A percentile compares a stretch with the other conserved stretches of the same genome.
Conservation (phyloP, 2,797 vertebrate genomes). For the Centropyge bicolor region DNA sequence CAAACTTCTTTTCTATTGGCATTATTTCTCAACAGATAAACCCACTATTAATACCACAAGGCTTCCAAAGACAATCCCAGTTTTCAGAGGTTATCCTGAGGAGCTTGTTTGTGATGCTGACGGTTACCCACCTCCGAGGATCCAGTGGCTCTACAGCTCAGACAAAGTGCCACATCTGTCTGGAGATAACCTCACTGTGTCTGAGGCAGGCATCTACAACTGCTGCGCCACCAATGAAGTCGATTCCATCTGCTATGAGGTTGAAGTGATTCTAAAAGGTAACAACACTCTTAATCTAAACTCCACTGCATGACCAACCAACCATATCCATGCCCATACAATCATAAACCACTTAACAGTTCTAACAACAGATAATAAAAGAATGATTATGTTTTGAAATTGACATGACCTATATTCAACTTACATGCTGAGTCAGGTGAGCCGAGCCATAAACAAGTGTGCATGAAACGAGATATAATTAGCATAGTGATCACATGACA, state of each 20-base stretch:
- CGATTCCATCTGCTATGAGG: not conserved
- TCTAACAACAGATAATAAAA: too few species aligned
- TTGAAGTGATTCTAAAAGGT: slow-evolving; percentile 82
- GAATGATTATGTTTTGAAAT: too few species aligned
- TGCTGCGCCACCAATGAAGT: slow-evolving; percentile 76
- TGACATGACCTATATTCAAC: too few species aligned
- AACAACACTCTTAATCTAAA: slow-evolving; percentile 31
- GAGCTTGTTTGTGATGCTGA: slow-evolving; percentile 80
- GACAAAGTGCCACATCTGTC: rapidly evolving
- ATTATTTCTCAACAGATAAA: slow-evolving; percentile 67
- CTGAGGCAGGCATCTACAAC: slow-evolving; percentile 65
- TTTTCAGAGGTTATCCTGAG: slow-evolving; percentile 77
- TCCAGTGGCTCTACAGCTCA: slow-evolving; percentile 67
- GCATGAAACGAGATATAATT: too few species aligned
- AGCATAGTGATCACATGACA: too few species aligned
- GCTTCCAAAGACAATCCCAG: slow-evolving; percentile 65
- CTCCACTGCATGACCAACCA: not conserved
- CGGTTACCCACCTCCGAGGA: slow-evolving; percentile 73
- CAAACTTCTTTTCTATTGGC: not conserved
- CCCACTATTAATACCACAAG: slow-evolving; percentile 77
- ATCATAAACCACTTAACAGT: too few species aligned
- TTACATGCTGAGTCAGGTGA: too few species aligned
- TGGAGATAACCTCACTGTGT: slow-evolving; percentile 53
- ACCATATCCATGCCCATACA: too few species aligned
- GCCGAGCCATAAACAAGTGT: too few species aligned